Evolutionary conservation across 2,797 vertebrate species (phyloP), one percentile per base, ranked within the genome.

Genomic region (Siniperca obscura): DNA sequence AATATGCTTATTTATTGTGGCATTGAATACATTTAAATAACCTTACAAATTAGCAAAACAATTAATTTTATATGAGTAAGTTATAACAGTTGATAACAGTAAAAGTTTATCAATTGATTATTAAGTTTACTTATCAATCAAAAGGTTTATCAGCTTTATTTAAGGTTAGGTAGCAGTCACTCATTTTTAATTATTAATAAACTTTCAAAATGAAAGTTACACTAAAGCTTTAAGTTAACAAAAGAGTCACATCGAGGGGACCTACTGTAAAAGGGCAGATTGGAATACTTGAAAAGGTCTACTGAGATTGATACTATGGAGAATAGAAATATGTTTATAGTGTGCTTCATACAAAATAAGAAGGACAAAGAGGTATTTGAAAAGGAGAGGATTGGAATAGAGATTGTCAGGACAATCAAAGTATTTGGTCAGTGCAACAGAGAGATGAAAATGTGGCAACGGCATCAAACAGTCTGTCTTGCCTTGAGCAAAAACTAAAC

Each of bases 351-450:
- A 78, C 52, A 62, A 68, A 78, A 65, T 27, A 57, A 81, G 14
- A 34, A 42, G 27, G 42, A 73, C 21, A 74, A 16, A 61, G 9
- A 0, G 1, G 27, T 13, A 34, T 78, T 83, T 89, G 42, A 62
- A 87, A 85, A 82, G 34, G n/a, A 76, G 74, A 81, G 55, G 68
- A 76, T 53, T 71, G 57, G 70, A 88, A 81, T 44, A 2, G 27
- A n/a, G 40, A 0, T n/a, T 68, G 75, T 53, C 17, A 56, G 65
- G 34, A 81, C 34, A 60, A 83, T 79, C 55, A 55, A 50, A 85
- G 27, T 44, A 72, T 81, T 73, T 84, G 65, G 64, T 66, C 44
- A 13, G 46, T 36, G 56, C 6, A 62, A 62, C 81, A 84, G 56
- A 53, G 36, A 8, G 46, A 76, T 21, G 0, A 1, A 69, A 79